phyloP scores from a whole-genome alignment of 1,140 invertebrate species.

The Paraescarpia echinospica region DNA sequence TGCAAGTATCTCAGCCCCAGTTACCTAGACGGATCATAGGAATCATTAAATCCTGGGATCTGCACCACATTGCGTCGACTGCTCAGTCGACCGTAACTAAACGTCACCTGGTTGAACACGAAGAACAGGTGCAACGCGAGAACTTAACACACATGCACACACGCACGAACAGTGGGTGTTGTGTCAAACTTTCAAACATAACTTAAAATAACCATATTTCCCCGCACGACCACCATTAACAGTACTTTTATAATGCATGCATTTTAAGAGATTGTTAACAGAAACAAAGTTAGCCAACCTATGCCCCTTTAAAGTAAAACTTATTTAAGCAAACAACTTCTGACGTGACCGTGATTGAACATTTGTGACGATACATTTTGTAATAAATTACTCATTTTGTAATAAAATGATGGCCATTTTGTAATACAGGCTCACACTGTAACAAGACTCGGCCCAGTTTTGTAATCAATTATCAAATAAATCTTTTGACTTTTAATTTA shows the following conservation, averaged over 20 bases:
- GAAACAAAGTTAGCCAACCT: not conserved
- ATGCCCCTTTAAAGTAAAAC: not conserved
- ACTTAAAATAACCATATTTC: no score
- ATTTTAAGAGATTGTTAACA: not conserved
- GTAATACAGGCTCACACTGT: no score
- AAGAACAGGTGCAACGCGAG: slow-evolving; percentile 14
- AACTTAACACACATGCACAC: slow-evolving; percentile 9
- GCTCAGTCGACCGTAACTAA: slow-evolving; percentile 81
- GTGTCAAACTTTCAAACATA: no score
- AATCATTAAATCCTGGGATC: slow-evolving; percentile 80
- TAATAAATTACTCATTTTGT: no score
- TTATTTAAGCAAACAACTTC: not conserved
- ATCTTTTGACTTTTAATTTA: no score
- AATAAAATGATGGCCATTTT: no score
- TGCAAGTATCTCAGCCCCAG: not conserved
- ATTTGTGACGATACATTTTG: not conserved
- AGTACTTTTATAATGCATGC: not conserved
- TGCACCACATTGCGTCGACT: slow-evolving; percentile 87
- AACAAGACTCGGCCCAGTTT: no score
- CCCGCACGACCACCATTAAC: no score
- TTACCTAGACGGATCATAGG: slow-evolving; percentile 87
- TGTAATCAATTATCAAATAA: no score
- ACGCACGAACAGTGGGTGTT: not conserved
- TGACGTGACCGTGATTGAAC: not conserved
- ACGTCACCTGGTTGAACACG: slow-evolving; percentile 74